Conservation (phyloP, 1,140 invertebrate species). For the Drosophila grimshawi region DNA sequence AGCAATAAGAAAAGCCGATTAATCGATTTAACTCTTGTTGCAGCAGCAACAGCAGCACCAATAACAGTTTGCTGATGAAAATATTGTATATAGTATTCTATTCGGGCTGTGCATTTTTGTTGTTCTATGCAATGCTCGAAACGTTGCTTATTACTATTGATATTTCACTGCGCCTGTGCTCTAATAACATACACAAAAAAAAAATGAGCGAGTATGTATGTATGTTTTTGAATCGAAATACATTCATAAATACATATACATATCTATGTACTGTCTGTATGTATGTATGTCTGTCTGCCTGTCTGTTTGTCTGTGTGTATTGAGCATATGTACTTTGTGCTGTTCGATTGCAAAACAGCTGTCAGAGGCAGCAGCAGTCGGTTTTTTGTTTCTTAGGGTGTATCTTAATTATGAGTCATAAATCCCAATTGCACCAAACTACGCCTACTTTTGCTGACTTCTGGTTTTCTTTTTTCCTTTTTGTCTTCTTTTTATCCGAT, state of each 20-base stretch:
- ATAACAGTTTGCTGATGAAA: conserved; percentile 5
- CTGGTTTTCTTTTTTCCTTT: conserved; percentile 52
- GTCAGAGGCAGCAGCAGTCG: conserved; percentile 32
- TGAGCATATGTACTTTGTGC: conserved; percentile 27
- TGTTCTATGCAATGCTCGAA: conserved; percentile 33
- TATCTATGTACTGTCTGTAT: conserved; percentile 22
- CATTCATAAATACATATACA: conserved; percentile 34
- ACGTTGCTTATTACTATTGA: conserved; percentile 46
- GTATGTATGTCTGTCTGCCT: conserved; percentile 17
- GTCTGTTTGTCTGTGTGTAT: conserved; percentile 2
- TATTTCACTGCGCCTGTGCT: conserved; percentile 52
- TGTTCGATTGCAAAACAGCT: conserved; percentile 65
- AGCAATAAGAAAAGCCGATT: conserved; percentile 18
- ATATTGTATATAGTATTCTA: conserved; percentile 8
- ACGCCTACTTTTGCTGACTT: conserved; percentile 54
- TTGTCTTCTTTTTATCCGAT: conserved; percentile 51
- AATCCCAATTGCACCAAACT: conserved; percentile 68
- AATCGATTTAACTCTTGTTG: conserved; percentile 35
- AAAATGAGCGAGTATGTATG: not conserved
- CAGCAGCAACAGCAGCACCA: not conserved
- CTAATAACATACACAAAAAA: conserved; percentile 31
- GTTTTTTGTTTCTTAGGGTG: conserved; percentile 62
- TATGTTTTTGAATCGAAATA: conserved; percentile 21
- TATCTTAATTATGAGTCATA: conserved; percentile 75
- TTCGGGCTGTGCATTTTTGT: conserved; percentile 26